phyloP scores from a whole-genome alignment of 2,113 vertebrate species.

The Silurus glanis region DNA sequence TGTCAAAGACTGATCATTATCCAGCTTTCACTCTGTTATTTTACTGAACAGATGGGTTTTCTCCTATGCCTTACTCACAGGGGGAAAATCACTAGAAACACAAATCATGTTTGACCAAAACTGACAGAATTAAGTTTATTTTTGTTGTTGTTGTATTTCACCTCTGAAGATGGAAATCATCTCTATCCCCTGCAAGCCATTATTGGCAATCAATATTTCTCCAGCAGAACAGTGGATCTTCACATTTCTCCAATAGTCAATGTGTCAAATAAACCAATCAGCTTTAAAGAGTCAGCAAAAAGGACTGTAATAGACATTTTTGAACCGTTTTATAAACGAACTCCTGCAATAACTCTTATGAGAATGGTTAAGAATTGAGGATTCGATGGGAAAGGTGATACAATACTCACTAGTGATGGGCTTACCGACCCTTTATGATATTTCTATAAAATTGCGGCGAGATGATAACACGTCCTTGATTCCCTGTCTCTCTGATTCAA shows the following conservation, averaged over 20 bases:
- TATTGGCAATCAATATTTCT: slow-evolving; percentile 64
- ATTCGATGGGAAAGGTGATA: slow-evolving; percentile 65
- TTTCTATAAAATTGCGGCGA: slow-evolving; percentile 58
- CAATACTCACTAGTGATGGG: slow-evolving; percentile 67
- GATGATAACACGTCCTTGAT: slow-evolving; percentile 66
- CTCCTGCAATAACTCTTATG: slow-evolving; percentile 64
- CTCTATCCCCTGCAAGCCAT: slow-evolving; percentile 26
- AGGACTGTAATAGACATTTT: slow-evolving; percentile 44
- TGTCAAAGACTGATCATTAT: slow-evolving; percentile 42
- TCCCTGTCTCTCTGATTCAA: slow-evolving; percentile 66
- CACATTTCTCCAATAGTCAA: slow-evolving; percentile 39
- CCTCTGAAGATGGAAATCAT: slow-evolving; percentile 33
- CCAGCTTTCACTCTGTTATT: slow-evolving; percentile 27
- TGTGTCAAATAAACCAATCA: slow-evolving; percentile 22
- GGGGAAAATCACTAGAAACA: slow-evolving; percentile 25
- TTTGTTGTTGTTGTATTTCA: not conserved
- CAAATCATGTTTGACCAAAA: slow-evolving; percentile 7
- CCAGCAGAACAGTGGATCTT: slow-evolving; percentile 53
- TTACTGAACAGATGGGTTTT: slow-evolving; percentile 41
- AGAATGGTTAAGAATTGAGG: slow-evolving; percentile 62
- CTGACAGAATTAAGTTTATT: slow-evolving; percentile 16
- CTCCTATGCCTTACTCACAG: slow-evolving; percentile 18
- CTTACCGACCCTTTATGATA: slow-evolving; percentile 69
- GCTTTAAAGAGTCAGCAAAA: slow-evolving; percentile 19
- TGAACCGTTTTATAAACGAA: slow-evolving; percentile 53